A percentile compares a stretch with the other conserved stretches of the same genome.
These are phyloP conservation scores for Ophiothrix spiculata DNA, from an alignment of 35 echinoderm and acorn worm species.

Conservation along the genomic window DNA sequence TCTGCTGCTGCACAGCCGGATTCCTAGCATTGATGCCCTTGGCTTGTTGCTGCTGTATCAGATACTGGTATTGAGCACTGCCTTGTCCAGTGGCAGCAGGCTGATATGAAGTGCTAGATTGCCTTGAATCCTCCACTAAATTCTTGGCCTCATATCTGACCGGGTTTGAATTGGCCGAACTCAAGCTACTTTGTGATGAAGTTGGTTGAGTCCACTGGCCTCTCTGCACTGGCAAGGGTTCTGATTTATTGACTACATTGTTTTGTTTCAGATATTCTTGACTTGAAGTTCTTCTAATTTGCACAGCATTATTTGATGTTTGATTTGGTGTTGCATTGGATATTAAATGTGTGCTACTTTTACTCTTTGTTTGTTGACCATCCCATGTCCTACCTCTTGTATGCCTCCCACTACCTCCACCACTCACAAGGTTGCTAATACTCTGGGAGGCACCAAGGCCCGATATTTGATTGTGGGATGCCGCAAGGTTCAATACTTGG, in stretches of 20 bases:
- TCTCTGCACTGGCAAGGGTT: neutral
- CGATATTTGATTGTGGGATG: no score
- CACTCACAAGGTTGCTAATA: neutral
- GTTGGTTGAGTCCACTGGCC: neutral
- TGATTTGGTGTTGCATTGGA: neutral
- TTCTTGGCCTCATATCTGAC: neutral
- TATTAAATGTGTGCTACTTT: neutral
- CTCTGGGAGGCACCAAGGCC: no score
- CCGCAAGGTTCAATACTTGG: neutral
- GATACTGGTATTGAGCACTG: slow-evolving; percentile 65
- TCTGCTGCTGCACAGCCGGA: slow-evolving; percentile 52
- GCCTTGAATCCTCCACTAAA: neutral
- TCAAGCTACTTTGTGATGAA: neutral
- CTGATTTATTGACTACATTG: neutral
- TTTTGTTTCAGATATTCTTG: neutral
- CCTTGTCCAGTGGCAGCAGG: neutral
- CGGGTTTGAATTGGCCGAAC: neutral
- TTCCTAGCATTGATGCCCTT: slow-evolving; percentile 26
- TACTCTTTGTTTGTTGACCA: neutral
- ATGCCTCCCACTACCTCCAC: neutral
- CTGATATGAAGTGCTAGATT: neutral
- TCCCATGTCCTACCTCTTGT: neutral
- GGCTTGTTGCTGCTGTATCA: slow-evolving; percentile 57
- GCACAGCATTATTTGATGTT: neutral
- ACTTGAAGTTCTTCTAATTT: neutral